phyloP scores from a whole-genome alignment of 2,113 vertebrate genomes.

The Colossoma macropomum region DNA sequence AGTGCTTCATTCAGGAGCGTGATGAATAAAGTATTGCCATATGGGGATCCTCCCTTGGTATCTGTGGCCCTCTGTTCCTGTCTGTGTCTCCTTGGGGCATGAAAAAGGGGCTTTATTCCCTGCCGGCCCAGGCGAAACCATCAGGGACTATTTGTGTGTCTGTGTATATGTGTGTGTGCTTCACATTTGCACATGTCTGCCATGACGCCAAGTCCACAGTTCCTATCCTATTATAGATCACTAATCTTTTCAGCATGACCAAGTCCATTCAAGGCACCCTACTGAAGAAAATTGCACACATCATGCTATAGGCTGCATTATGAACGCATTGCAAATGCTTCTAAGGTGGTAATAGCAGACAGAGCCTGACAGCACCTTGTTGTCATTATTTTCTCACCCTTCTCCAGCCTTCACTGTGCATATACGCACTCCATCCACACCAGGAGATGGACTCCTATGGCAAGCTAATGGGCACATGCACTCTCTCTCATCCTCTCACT shows the following conservation, averaged over 20 bases:
- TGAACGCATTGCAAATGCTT: slow-evolving; percentile 18
- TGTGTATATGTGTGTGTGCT: background rate
- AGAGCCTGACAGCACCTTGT: slow-evolving; percentile 23
- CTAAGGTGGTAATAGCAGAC: slow-evolving; percentile 22
- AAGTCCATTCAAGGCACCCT: slow-evolving; percentile 41
- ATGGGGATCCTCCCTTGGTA: slow-evolving; percentile 48
- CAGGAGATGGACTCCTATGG: slow-evolving; percentile 17
- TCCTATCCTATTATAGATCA: slow-evolving; percentile 45
- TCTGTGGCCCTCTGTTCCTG: slow-evolving; percentile 53
- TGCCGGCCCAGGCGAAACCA: slow-evolving; percentile 42
- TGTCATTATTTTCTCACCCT: slow-evolving; percentile 43
- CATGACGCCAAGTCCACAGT: slow-evolving; percentile 36
- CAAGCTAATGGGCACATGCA: slow-evolving; percentile 20
- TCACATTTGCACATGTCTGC: slow-evolving; percentile 16
- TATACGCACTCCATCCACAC: background rate
- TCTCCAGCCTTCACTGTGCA: slow-evolving; percentile 35
- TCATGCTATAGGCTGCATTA: slow-evolving; percentile 26
- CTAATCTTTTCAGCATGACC: slow-evolving; percentile 46
- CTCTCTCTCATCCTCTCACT: background rate
- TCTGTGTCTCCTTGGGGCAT: slow-evolving; percentile 42
- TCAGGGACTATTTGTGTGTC: slow-evolving; percentile 24
- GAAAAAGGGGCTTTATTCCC: slow-evolving; percentile 49
- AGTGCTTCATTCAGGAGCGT: slow-evolving; percentile 29
- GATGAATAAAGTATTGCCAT: slow-evolving; percentile 47
- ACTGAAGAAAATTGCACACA: slow-evolving; percentile 52